Evolutionary conservation across 2,888 invertebrate genomes (phyloP), one percentile per base, ranked within the genome.

Genomic region (Mimumesa dahlbomi): DNA sequence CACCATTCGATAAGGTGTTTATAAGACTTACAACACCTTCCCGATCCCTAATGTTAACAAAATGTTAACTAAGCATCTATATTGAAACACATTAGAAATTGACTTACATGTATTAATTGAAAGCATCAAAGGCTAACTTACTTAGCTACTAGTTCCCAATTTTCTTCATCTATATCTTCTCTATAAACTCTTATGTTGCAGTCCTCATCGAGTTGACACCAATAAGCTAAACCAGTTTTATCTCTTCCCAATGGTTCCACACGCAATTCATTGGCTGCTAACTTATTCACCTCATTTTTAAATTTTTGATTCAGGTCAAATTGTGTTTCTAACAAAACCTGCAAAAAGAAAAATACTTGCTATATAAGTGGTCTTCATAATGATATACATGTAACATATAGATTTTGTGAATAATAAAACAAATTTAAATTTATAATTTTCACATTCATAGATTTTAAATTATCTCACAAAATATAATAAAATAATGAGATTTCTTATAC

Each of bases 91-190:
- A 52, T 58, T 9, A 45, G 5, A 65, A 87, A n/a, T n/a, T n/a
- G n/a, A n/a, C n/a, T n/a, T n/a, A n/a, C n/a, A n/a, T n/a, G 43
- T 14, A 29, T 16, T 34, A 54, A 5, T 42, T 49, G 11, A 6
- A 29, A 53, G 11, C 13, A 58, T 31, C 43, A 42, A n/a, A 14
- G 36, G 11, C 40, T 49, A 69, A 88, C 90, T 89, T 90, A 96
- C 95, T 93, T 95, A 71, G 97, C 98, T 71, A 98, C 95, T 45
- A 98, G 92, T 86, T 95, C 94, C 98, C 98, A 98, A 11, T 96
- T 96, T 88, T 98, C 97, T 87, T 99, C 98, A 90, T 99, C 98
- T 77, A 95, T 93, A 87, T 99, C 98, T 90, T 99, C 99, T 85
- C 95, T 94, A 90, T 98, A 99, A 46, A 99, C 93, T 74, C 97